Conservation (phyloP, 2,888 invertebrate species). For the Kryphioiulus occultus region DNA sequence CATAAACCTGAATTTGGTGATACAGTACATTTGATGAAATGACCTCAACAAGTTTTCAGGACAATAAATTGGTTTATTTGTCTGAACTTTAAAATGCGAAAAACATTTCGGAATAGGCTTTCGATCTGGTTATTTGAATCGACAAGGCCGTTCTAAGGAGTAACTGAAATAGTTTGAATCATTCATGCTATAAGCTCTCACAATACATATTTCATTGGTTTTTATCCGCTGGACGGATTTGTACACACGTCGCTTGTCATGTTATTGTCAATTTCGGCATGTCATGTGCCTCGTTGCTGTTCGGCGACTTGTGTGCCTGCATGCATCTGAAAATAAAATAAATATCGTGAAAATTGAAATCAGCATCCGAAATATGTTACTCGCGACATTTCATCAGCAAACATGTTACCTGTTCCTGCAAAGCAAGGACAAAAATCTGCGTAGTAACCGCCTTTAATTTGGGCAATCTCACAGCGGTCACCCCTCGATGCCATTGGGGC, state of each 20-base stretch:
- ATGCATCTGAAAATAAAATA: conserved; percentile 35
- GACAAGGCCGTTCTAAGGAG: not conserved
- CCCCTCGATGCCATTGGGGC: conserved; percentile 43
- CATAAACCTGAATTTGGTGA: not conserved
- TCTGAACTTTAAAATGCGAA: too few species aligned
- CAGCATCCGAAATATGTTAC: not conserved
- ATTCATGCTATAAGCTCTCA: not conserved
- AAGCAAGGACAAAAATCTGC: conserved; percentile 51
- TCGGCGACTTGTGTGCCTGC: not conserved
- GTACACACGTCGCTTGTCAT: not conserved
- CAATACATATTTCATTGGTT: not conserved
- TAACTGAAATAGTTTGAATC: not conserved
- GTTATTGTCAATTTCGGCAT: conserved; percentile 1
- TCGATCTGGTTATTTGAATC: not conserved
- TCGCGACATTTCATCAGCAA: not conserved
- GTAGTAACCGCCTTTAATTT: conserved; percentile 51
- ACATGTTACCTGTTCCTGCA: conserved; percentile 24
- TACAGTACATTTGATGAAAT: not conserved
- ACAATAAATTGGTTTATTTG: not conserved
- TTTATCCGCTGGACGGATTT: conserved; percentile 35
- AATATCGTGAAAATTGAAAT: not conserved
- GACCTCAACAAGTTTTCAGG: not conserved
- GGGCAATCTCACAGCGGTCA: conserved; percentile 33
- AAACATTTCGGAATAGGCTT: not conserved
- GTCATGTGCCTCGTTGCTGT: not conserved